Conservation (phyloP, 37 sponge, comb jelly and placozoan genomes). For the Mnemiopsis leidyi region DNA sequence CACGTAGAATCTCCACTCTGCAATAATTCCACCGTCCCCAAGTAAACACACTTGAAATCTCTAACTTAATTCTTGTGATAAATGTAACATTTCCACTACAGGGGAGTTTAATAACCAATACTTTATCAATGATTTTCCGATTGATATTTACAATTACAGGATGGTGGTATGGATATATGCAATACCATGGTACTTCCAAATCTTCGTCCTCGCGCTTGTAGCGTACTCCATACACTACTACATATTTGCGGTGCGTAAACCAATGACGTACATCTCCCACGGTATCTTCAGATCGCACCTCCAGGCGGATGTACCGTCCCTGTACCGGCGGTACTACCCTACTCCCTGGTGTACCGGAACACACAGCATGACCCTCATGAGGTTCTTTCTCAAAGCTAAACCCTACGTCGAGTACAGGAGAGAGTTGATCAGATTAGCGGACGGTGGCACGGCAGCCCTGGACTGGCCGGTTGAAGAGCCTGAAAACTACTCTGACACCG, state of each 20-base stretch:
- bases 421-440: not conserved
- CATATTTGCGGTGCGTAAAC: constrained; percentile 10
- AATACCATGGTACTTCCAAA: constrained; percentile 27
- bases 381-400: constrained; percentile 33
- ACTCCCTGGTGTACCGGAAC: constrained; percentile 58
- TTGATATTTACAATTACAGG: not conserved
- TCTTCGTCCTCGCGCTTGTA: not conserved
- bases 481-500: not conserved
- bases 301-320: not conserved
- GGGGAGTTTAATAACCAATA: too few relatives aligned
- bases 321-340: constrained; percentile 37
- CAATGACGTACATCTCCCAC: not conserved
- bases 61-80: too few relatives aligned
- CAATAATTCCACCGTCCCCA: too few relatives aligned
- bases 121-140: too few relatives aligned
- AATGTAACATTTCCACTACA: too few relatives aligned
- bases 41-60: too few relatives aligned
- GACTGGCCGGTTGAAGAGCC: constrained; percentile 39
- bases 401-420: not conserved
- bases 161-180: not conserved
- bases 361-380: constrained; percentile 34
- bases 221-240: constrained; percentile 47
- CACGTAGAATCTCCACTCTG: too few relatives aligned
- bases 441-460: not conserved
- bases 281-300: constrained; percentile 46